phyloP scores from a whole-genome alignment of 2,797 vertebrate genomes.

The Enteromius thamalakanensis region DNA sequence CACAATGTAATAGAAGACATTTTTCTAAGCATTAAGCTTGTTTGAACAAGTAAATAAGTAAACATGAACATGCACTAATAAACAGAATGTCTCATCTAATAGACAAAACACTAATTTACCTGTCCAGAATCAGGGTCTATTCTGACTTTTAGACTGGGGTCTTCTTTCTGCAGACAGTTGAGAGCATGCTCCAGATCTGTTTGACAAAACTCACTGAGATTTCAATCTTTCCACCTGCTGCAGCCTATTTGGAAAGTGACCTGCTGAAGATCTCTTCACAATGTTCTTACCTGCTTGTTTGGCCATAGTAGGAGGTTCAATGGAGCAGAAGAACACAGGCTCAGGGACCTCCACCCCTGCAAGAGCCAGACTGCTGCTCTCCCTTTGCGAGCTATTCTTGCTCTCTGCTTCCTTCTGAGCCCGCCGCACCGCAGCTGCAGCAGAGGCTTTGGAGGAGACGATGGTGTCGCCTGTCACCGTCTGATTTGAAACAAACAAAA shows the following conservation, averaged over 20 bases:
- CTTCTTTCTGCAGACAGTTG: slow-evolving; percentile 92
- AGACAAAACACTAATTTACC: slow-evolving; percentile 69
- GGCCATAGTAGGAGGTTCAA: slow-evolving; percentile 91
- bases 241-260: neutral
- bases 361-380: slow-evolving; percentile 76
- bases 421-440: slow-evolving; percentile 78
- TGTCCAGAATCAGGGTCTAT: slow-evolving; percentile 93
- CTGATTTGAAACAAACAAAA: slow-evolving; percentile 66
- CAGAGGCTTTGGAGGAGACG: slow-evolving; percentile 90
- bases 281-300: slow-evolving; percentile 84
- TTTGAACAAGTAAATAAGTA: neutral
- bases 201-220: slow-evolving; percentile 9
- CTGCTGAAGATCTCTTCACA: neutral
- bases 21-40: neutral
- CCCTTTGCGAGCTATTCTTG: slow-evolving; percentile 43
- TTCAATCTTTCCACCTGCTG: neutral
- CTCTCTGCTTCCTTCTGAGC: slow-evolving; percentile 67
- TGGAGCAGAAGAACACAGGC: slow-evolving; percentile 96
- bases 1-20: neutral
- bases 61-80: neutral
- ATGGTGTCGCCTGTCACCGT: slow-evolving; percentile 95
- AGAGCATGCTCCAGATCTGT: slow-evolving; percentile 92
- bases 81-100: neutral
- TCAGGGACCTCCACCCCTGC: slow-evolving; percentile 94
- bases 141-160: slow-evolving; percentile 95